These are phyloP conservation scores for Leucoraja erinaceus DNA, from an alignment of 2,113 vertebrate species.

Conservation along the genomic window DNA sequence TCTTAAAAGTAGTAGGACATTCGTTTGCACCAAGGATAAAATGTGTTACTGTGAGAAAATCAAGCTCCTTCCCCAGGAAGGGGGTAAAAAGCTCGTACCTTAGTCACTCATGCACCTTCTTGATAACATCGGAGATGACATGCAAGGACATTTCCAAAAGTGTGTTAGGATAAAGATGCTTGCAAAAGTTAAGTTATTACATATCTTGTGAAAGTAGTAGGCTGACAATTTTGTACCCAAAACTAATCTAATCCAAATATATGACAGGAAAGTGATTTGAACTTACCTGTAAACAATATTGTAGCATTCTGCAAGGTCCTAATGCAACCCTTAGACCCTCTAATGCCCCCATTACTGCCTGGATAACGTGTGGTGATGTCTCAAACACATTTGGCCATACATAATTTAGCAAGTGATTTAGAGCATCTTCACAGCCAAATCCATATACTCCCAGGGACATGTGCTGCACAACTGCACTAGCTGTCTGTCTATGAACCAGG, in stretches of 20 bases:
- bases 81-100: neutral
- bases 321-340: constrained; percentile 91
- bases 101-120: neutral
- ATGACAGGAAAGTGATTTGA: accelerated
- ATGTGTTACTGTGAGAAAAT: neutral
- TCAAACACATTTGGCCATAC: constrained; percentile 98
- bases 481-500: constrained; percentile 91
- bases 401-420: constrained; percentile 93
- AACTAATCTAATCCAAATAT: constrained; percentile 10
- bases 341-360: constrained; percentile 95
- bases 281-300: constrained; percentile 92
- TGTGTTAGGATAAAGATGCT: no score
- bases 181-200: no score
- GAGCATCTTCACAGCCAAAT: constrained; percentile 92
- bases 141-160: neutral
- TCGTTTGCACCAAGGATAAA: neutral
- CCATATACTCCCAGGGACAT: constrained; percentile 97
- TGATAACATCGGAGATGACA: neutral
- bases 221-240: neutral
- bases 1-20: neutral
- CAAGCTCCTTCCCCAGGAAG: no score
- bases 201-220: neutral
- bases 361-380: constrained; percentile 95
- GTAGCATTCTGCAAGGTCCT: constrained; percentile 92
- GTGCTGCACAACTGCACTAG: constrained; percentile 94